Conservation (phyloP, 2,888 invertebrate genomes). For the Baccha elongata region DNA sequence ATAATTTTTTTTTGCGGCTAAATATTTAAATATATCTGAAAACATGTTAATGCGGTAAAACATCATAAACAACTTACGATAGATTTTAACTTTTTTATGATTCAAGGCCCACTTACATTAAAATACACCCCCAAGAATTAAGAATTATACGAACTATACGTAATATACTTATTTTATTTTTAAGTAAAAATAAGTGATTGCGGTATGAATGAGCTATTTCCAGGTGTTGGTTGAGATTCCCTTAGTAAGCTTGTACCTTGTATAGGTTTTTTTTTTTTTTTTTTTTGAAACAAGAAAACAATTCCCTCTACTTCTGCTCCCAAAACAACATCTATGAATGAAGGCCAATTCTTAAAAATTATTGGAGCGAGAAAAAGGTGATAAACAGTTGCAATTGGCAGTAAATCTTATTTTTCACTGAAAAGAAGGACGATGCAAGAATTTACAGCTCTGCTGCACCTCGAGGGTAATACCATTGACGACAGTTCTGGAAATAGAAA, state of each 20-base stretch:
- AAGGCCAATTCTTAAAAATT: conserved; percentile 23
- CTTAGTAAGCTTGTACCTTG: neutral
- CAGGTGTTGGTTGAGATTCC: conserved; percentile 1
- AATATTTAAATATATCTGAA: too few relatives aligned
- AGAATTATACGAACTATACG: too few relatives aligned
- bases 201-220: conserved; percentile 57
- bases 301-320: too few relatives aligned
- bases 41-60: too few relatives aligned
- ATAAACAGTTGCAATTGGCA: conserved; percentile 73
- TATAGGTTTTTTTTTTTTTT: too few relatives aligned
- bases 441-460: conserved; percentile 53
- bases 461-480: conserved; percentile 55
- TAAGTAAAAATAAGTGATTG: neutral
- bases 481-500: conserved; percentile 41
- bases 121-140: too few relatives aligned
- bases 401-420: conserved; percentile 64
- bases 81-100: too few relatives aligned
- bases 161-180: neutral
- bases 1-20: too few relatives aligned
- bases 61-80: too few relatives aligned
- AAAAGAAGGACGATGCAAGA: conserved; percentile 47
- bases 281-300: too few relatives aligned
- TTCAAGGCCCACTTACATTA: too few relatives aligned
- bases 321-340: neutral
- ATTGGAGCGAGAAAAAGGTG: conserved; percentile 70